Evolutionary conservation across 2,888 invertebrate species (phyloP).

Genomic region (Himalopsyche anomala): DNA sequence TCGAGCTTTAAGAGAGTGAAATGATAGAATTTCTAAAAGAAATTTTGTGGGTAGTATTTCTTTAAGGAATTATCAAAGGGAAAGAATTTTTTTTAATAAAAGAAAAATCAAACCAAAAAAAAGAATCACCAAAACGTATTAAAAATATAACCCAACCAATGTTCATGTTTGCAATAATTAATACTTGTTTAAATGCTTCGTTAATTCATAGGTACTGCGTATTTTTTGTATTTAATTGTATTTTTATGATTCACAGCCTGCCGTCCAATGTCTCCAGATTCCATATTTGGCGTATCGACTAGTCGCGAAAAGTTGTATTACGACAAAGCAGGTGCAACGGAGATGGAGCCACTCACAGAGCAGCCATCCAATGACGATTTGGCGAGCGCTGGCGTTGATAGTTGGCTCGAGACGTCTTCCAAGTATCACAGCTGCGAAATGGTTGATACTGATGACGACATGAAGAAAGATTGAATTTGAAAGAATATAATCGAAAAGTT

Average conservation of each 20-base stretch:
- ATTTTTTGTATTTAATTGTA: background rate
- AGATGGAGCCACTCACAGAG: slow-evolving; percentile 83
- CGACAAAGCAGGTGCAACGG: slow-evolving; percentile 68
- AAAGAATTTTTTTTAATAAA: too few relatives aligned
- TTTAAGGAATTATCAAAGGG: too few relatives aligned
- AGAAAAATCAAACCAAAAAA: too few relatives aligned
- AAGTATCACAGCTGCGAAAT: slow-evolving; percentile 87
- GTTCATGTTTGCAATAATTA: too few relatives aligned
- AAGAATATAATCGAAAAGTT: background rate
- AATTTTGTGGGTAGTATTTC: too few relatives aligned
- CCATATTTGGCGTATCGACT: slow-evolving; percentile 58
- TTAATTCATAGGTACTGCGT: too few relatives aligned
- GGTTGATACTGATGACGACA: slow-evolving; percentile 80
- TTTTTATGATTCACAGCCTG: slow-evolving; percentile 60
- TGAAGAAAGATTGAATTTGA: slow-evolving; percentile 65
- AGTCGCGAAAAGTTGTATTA: slow-evolving; percentile 59
- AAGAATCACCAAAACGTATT: too few relatives aligned
- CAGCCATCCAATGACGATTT: slow-evolving; percentile 81
- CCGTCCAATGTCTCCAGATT: slow-evolving; percentile 70
- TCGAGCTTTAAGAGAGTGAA: too few relatives aligned
- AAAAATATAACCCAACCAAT: too few relatives aligned
- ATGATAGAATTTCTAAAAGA: too few relatives aligned
- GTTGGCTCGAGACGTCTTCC: slow-evolving; percentile 85
- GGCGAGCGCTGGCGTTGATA: slow-evolving; percentile 81
- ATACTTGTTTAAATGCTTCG: too few relatives aligned